phyloP scores from a whole-genome alignment of 2,113 vertebrate genomes.

The Procavia capensis region DNA sequence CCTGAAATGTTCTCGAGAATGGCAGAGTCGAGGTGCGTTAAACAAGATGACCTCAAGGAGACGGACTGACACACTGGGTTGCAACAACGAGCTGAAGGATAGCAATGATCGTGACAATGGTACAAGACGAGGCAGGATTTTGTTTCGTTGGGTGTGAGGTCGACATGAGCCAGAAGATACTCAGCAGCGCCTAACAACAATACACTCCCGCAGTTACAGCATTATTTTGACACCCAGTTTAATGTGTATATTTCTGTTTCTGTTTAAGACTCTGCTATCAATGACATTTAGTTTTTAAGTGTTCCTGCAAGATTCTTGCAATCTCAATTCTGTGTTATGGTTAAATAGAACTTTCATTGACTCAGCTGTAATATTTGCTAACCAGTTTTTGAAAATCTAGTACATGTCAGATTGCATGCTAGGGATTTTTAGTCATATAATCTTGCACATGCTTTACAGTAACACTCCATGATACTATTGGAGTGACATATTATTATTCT shows the following conservation, averaged over 20 bases:
- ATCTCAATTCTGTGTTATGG: not conserved
- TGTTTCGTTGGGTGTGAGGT: no score
- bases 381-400: not conserved
- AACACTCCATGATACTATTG: not conserved
- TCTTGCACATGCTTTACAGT: not conserved
- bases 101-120: no score
- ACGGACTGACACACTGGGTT: no score
- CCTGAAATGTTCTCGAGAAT: no score
- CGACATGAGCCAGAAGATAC: no score
- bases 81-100: no score
- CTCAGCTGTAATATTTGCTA: not conserved
- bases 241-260: not conserved
- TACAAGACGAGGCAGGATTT: no score
- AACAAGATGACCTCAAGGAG: no score
- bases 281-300: not conserved
- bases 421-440: accelerated
- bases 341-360: not conserved
- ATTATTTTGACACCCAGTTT: not conserved
- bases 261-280: not conserved
- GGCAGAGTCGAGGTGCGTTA: no score
- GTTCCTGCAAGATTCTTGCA: not conserved
- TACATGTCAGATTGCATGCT: accelerated
- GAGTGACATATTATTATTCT: accelerated
- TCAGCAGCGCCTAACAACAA: no score
- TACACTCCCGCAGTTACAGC: not conserved